Base-by-base conservation (phyloP, 1,140 invertebrate species). In the Cecropterus lyciades region DNA sequence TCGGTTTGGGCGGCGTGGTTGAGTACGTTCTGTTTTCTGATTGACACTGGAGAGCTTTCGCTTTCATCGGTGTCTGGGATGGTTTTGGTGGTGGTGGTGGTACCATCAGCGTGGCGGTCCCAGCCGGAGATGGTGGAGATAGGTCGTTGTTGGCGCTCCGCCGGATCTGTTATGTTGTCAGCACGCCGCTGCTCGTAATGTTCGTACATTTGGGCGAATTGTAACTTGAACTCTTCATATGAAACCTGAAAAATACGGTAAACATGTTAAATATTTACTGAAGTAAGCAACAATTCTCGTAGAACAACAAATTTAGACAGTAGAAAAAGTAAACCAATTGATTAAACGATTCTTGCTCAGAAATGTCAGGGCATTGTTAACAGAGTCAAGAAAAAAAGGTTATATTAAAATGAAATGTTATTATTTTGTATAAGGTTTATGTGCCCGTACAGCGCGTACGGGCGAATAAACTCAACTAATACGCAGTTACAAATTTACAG, bases 201-300 rank as follows among this genome's bases (percentile, higher is more conserved):
- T 82, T 98, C 97, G 89, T 99, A 99, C 97, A 99, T 98, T 92
- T 98, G 97, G 60, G 97, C 97, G 89, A 98, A 98, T 83, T 98
- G 97, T 13, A 98, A 93, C 85, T 98, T 98, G 86, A 99, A 99
- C 92, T 99, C 98, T 93, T 99, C 98, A 86, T 99, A 99, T 0
- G 98, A 98, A 4, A 98, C 97, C 96, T 96, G 75, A 0, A 69
- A 77, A 69, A 77, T 14, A 0, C 10, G 46, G 20, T 24, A 24
- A 1, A 17, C 27, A 65, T n/a, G 3, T 4, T 33, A 6, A 33
- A 33, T 9, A 33, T 33, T 8, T 33, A 9, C 1, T 7, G 9
- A 4, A 33, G 30, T 6, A 33, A 3, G 9, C 3, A 33, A 33
- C 5, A 24, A 24, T 1, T 3, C 20, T 24, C 20, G n/a, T n/a